Evolutionary conservation across 2,888 invertebrate species (phyloP).

Genomic region (Mechanitis messenoides): DNA sequence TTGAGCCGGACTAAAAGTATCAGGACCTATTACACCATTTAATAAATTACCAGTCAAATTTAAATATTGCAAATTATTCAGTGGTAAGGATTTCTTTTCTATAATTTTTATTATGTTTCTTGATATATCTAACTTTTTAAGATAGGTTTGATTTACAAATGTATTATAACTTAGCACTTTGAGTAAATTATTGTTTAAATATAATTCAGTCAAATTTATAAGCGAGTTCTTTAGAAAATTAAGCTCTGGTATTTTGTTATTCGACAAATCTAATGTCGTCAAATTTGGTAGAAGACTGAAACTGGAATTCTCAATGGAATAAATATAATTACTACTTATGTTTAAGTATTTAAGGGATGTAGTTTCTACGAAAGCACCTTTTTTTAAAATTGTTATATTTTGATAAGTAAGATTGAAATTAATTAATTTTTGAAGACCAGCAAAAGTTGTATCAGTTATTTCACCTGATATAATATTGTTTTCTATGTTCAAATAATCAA

Average conservation of each 20-base stretch:
- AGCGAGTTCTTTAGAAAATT: slow-evolving; percentile 45
- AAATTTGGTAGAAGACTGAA: slow-evolving; percentile 41
- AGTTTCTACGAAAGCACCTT: slow-evolving; percentile 46
- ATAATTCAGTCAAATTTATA: slow-evolving; percentile 45
- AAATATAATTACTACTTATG: slow-evolving; percentile 50
- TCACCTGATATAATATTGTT: slow-evolving; percentile 48
- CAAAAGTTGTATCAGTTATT: slow-evolving; percentile 45
- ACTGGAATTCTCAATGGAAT: slow-evolving; percentile 40
- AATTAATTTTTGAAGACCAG: slow-evolving; percentile 44
- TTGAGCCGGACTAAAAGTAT: slow-evolving; percentile 53
- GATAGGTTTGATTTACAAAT: slow-evolving; percentile 43
- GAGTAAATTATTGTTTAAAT: slow-evolving; percentile 50
- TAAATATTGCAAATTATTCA: slow-evolving; percentile 54
- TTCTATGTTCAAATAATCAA: slow-evolving; percentile 48
- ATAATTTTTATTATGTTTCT: slow-evolving; percentile 49
- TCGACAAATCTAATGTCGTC: slow-evolving; percentile 49
- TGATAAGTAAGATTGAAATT: slow-evolving; percentile 46
- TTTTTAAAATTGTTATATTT: slow-evolving; percentile 41
- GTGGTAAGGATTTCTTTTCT: slow-evolving; percentile 48
- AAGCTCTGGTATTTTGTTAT: slow-evolving; percentile 44
- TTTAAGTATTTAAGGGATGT: slow-evolving; percentile 42
- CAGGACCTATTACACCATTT: slow-evolving; percentile 40
- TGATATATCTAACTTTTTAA: slow-evolving; percentile 54
- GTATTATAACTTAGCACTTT: slow-evolving; percentile 33
- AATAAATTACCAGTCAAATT: slow-evolving; percentile 46